These are phyloP conservation scores for Synanthedon andrenaeformis DNA, from an alignment of 2,888 invertebrate species.

Conservation along the genomic window DNA sequence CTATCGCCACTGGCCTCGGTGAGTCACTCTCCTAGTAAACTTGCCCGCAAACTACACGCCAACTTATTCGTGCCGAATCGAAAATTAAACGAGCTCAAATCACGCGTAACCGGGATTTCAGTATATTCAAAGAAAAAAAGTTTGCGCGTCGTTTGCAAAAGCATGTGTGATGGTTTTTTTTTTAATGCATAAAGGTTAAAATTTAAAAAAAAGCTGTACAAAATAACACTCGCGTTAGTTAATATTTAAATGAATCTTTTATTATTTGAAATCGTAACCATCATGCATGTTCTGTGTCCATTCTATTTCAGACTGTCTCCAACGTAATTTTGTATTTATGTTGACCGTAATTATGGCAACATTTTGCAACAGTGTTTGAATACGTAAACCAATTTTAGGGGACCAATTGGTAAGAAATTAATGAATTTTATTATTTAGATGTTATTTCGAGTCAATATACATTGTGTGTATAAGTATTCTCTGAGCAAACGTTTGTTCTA, in stretches of 20 bases:
- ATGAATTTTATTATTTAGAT: slow-evolving; percentile 31
- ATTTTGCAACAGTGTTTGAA: slow-evolving; percentile 25
- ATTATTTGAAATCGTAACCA: slow-evolving; percentile 16
- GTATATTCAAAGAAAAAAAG: slow-evolving; percentile 6
- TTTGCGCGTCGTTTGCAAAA: slow-evolving; percentile 41
- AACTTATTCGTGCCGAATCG: slow-evolving; percentile 5
- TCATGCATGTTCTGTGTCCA: slow-evolving; percentile 30
- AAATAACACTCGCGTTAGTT: no score
- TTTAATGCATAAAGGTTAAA: background rate
- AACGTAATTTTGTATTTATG: slow-evolving; percentile 10
- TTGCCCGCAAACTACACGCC: slow-evolving; percentile 13
- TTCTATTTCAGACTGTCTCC: slow-evolving; percentile 47
- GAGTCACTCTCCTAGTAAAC: slow-evolving; percentile 68
- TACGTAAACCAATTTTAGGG: slow-evolving; percentile 29
- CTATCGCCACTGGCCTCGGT: slow-evolving; percentile 92
- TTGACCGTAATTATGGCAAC: slow-evolving; percentile 27
- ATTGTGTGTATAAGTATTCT: no score
- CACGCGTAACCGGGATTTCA: background rate
- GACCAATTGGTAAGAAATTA: slow-evolving; percentile 49
- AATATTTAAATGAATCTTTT: no score
- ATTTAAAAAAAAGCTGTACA: no score
- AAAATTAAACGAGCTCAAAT: background rate
- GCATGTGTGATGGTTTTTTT: background rate
- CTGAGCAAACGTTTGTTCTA: no score
- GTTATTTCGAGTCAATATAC: background rate